A percentile compares a stretch with the other conserved stretches of the same genome.
phyloP scores from a whole-genome alignment of 2,888 invertebrate species.

The Erebia ligea region DNA sequence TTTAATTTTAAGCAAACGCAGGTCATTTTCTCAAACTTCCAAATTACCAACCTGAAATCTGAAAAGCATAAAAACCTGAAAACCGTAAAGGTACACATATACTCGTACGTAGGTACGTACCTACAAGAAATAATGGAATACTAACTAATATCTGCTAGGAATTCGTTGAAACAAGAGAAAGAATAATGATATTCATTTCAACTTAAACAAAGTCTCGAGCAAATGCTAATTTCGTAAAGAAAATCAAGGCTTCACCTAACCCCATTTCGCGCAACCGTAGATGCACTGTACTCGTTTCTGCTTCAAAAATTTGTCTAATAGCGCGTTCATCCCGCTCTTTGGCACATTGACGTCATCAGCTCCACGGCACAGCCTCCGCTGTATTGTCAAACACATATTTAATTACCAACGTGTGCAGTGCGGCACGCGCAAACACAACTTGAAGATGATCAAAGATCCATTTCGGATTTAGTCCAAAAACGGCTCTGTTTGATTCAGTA shows the following conservation, averaged over 20 bases:
- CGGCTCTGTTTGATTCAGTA: background rate
- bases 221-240: slow-evolving; percentile 27
- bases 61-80: too few relatives aligned
- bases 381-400: slow-evolving; percentile 82
- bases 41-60: background rate
- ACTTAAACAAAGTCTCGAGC: slow-evolving; percentile 4
- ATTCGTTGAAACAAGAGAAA: background rate
- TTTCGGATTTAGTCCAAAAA: slow-evolving; percentile 30
- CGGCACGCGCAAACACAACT: slow-evolving; percentile 75
- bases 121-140: background rate
- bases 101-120: too few relatives aligned
- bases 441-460: slow-evolving; percentile 39
- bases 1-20: background rate
- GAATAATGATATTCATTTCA: background rate
- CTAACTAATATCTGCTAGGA: background rate
- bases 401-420: slow-evolving; percentile 82
- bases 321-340: slow-evolving; percentile 50
- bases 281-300: slow-evolving; percentile 34
- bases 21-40: background rate
- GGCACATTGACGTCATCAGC: slow-evolving; percentile 75
- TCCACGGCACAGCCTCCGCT: slow-evolving; percentile 67
- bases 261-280: slow-evolving; percentile 34
- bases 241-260: slow-evolving; percentile 29
- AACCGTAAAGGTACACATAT: too few relatives aligned
- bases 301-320: slow-evolving; percentile 45